A percentile compares a stretch with the other conserved stretches of the same genome.
phyloP scores from a whole-genome alignment of 2,797 vertebrate genomes.

The Melanotaenia pygmaea region DNA sequence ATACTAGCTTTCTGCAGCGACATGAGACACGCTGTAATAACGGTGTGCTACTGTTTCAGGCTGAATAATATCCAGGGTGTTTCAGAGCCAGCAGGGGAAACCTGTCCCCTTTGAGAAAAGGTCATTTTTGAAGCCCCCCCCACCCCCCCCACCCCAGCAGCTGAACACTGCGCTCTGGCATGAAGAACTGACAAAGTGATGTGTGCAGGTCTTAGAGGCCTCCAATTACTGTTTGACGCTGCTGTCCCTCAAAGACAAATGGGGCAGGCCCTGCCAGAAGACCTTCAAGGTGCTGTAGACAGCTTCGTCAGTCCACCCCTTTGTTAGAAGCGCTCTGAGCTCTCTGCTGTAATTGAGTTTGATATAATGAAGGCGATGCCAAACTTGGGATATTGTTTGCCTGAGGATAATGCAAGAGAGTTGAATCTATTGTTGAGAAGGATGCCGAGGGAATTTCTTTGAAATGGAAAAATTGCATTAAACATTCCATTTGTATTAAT shows the following conservation, averaged over 20 bases:
- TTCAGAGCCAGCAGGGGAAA: conserved; percentile 42
- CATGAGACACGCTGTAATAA: conserved; percentile 53
- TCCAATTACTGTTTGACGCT: conserved; percentile 70
- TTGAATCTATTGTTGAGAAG: conserved; percentile 57
- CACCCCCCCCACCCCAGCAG: conserved; percentile 51
- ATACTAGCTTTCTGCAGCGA: conserved; percentile 45
- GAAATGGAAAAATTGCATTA: conserved; percentile 83
- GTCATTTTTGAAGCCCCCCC: conserved; percentile 61
- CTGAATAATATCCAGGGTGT: conserved; percentile 53
- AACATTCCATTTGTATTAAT: conserved; percentile 83
- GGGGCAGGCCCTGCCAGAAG: conserved; percentile 53
- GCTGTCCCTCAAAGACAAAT: conserved; percentile 60
- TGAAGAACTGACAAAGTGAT: conserved; percentile 68
- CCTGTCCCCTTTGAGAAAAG: conserved; percentile 67
- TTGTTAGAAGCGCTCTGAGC: conserved; percentile 27
- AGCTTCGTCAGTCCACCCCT: conserved; percentile 2
- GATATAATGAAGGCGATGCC: conserved; percentile 70
- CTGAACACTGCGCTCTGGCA: conserved; percentile 63
- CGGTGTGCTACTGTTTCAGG: conserved; percentile 13
- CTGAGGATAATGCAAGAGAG: conserved; percentile 61
- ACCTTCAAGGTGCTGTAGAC: conserved; percentile 27
- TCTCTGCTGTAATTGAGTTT: conserved; percentile 66
- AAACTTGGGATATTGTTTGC: conserved; percentile 71
- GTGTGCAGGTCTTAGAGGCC: conserved; percentile 62
- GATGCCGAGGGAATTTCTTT: conserved; percentile 75